phyloP scores from a whole-genome alignment of 2,888 invertebrate genomes.

The Entomobrya proxima region DNA sequence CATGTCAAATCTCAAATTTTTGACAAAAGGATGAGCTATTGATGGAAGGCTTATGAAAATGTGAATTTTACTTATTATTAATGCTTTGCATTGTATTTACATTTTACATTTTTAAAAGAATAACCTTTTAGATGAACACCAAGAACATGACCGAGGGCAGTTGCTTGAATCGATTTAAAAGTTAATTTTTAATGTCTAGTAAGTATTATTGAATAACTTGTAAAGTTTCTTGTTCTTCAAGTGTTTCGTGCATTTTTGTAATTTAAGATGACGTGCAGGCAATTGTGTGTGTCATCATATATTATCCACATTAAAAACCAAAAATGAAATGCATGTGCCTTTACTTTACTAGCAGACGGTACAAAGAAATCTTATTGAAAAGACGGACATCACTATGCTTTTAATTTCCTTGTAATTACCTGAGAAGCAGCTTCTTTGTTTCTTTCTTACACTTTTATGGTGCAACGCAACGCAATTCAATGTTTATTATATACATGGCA shows the following conservation, averaged over 20 bases:
- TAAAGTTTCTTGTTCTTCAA: neutral
- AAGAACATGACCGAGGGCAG: neutral
- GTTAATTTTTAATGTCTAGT: neutral
- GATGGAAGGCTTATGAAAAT: too few relatives aligned
- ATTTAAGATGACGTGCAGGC: conserved; percentile 35
- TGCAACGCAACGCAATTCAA: too few relatives aligned
- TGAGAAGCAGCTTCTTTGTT: conserved; percentile 14
- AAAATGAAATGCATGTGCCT: neutral
- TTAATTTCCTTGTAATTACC: conserved; percentile 33
- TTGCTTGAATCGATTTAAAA: conserved; percentile 52
- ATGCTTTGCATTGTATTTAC: neutral
- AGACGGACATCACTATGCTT: conserved; percentile 1
- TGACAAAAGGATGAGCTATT: too few relatives aligned
- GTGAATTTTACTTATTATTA: too few relatives aligned
- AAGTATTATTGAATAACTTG: neutral
- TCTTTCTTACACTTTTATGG: neutral
- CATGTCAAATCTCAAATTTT: too few relatives aligned
- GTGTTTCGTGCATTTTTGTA: conserved; percentile 1
- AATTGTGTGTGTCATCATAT: neutral
- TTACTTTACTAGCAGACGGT: neutral
- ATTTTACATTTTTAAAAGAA: too few relatives aligned
- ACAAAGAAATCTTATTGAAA: neutral
- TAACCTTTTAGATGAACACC: neutral
- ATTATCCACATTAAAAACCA: neutral
- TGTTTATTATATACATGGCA: neutral